Evolutionary conservation across 2,888 invertebrate genomes (phyloP).

Genomic region (Aporophyla lueneburgensis): DNA sequence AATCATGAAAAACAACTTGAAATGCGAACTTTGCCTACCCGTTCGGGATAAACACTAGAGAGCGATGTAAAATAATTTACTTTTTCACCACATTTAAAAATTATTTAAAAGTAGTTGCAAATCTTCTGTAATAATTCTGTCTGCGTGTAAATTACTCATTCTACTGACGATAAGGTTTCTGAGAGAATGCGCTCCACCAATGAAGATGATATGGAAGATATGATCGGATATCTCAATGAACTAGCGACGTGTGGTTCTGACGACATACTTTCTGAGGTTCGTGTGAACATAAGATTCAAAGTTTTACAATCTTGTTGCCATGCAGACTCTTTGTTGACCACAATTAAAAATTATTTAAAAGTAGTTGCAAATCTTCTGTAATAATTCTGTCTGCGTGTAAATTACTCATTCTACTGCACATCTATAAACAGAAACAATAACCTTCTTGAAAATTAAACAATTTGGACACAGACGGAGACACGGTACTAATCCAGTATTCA

Average conservation of each 20-base stretch:
- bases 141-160: no score
- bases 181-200: constrained; percentile 55
- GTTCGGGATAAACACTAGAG: no score
- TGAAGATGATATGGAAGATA: constrained; percentile 65
- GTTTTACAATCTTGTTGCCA: constrained; percentile 28
- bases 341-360: no score
- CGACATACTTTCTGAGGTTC: constrained; percentile 48
- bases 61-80: no score
- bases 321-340: constrained; percentile 16
- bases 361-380: no score
- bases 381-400: no score
- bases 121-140: no score
- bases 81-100: no score
- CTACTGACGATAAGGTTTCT: constrained; percentile 72
- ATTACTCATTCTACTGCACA: neutral
- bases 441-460: neutral
- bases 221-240: constrained; percentile 71
- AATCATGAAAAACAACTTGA: no score
- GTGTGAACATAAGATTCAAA: constrained; percentile 27
- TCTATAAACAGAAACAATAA: neutral
- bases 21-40: no score
- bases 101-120: no score
- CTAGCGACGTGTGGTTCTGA: constrained; percentile 59
- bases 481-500: neutral
- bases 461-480: neutral